Evolutionary conservation across 2,113 vertebrate genomes (phyloP), one percentile per base, ranked within the genome.

Genomic region (Ictidomys tridecemlineatus): DNA sequence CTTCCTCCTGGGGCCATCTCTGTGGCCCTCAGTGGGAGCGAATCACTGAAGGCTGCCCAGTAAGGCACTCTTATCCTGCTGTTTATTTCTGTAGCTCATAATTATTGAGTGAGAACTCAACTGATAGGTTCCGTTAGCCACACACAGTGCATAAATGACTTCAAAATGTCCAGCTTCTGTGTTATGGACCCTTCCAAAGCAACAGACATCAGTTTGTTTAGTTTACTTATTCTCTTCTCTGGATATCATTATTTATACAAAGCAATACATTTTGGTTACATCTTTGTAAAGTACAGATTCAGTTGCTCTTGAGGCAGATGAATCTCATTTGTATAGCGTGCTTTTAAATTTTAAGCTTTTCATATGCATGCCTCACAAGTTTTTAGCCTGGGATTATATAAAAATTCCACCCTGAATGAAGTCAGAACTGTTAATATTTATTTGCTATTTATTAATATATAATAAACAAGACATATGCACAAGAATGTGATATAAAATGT

Each of bases 191-290:
- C 22, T 85, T 22, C 18, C 63, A 91, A 76, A 76, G 48, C 30
- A 69, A 85, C 30, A 73, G 12, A 61, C 20, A 48, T 76, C 39
- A 13, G 10, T 73, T 22, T 9, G 56, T 91, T 69, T 53, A 39
- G 17, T n/a, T 77, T 86, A n/a, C 18, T 87, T 39, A 45, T 30
- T 88, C 65, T 87, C 16, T 69, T 72, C 51, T 67, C 39, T 80
- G 24, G 7, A 42, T 72, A 22, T 72, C 18, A n/a, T 72, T 78
- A 92, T 76, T 39, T 30, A 84, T 69, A 65, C 7, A 17, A 92
- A 94, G 61, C 26, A 78, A 85, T n/a, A 6, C 4, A 51, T n/a
- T 89, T 88, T 91, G 45, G 42, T 48, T 72, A 45, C 45, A 79
- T 22, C 34, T 77, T 89, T 92, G 56, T 32, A 76, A 92, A 92